Evolutionary conservation across 2,797 vertebrate species (phyloP), one percentile per base, ranked within the genome.

Genomic region (Enteromius fasciolatus): DNA sequence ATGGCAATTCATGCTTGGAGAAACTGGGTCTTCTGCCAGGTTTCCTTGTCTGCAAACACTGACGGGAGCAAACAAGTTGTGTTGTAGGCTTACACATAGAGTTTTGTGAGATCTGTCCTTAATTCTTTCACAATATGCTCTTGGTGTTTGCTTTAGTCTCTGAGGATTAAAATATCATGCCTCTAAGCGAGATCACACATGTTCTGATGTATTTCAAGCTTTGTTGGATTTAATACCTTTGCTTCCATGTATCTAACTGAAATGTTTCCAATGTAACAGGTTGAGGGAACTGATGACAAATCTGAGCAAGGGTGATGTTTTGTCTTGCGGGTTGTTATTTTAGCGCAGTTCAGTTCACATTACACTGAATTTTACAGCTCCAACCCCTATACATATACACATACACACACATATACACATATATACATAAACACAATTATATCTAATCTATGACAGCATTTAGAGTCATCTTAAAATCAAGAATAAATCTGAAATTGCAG

Each of bases 111-210:
- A 92, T 91, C 89, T 86, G 83, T 86, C 83, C 89, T 83, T 95
- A 93, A 95, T 94, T 92, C 92, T 90, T 94, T 93, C 88, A 76
- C 93, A 93, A 92, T 94, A 93, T 94, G 94, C 90, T 93, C 86
- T 89, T 88, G 86, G 81, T 93, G 88, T 94, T 94, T 91, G 89
- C 89, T 92, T 92, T 90, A 57, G 90, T 91, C 92, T 90, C 84
- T 48, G 88, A 90, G 87, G 11, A 83, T 50, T 87, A 88, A 90
- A 92, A 91, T 81, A 80, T 84, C 89, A 87, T 84, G 85, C 90
- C 88, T 80, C 64, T 78, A 72, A 94, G 92, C 90, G 90, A 88
- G 89, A 93, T 92, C 89, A 84, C 94, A 95, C 93, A 94, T 95
- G 94, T 94, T 93, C 86, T 77, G n/a, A 89, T 87, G 90, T 91